Evolutionary conservation across 1,140 invertebrate species (phyloP).

Genomic region (Rhopalosiphum maidis): DNA sequence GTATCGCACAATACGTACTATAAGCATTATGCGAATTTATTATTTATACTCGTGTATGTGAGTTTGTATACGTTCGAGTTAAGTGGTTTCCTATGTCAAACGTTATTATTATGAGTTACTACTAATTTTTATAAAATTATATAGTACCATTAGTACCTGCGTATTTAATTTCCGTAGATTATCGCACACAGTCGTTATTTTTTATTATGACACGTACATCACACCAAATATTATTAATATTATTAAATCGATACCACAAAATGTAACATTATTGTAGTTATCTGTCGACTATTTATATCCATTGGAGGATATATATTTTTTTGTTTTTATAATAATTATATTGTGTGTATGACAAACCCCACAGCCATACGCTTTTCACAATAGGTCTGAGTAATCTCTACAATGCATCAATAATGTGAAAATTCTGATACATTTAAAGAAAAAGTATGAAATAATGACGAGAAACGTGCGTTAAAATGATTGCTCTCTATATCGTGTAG

Average conservation of each 20-base stretch:
- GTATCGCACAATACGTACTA: neutral
- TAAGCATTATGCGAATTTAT: neutral
- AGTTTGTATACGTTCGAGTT: neutral
- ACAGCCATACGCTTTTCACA: too few species aligned
- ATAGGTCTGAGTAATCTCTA: too few species aligned
- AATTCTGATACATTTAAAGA: too few species aligned
- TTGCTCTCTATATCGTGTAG: too few species aligned
- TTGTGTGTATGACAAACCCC: neutral
- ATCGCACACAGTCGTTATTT: neutral
- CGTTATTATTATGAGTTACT: neutral
- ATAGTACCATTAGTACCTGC: neutral
- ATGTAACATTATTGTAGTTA: neutral
- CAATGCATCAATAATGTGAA: too few species aligned
- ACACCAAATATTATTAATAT: neutral
- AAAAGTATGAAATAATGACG: too few species aligned
- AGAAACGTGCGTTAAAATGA: too few species aligned
- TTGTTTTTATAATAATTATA: neutral
- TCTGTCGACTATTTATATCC: neutral
- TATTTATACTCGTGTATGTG: neutral
- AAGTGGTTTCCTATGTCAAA: slow-evolving; percentile 25
- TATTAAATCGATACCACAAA: neutral
- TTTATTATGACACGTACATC: neutral
- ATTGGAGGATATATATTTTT: neutral
- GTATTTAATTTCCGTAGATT: neutral
- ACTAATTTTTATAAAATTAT: neutral